Conservation (phyloP, 1,140 invertebrate species). For the Chymomyza costata region DNA sequence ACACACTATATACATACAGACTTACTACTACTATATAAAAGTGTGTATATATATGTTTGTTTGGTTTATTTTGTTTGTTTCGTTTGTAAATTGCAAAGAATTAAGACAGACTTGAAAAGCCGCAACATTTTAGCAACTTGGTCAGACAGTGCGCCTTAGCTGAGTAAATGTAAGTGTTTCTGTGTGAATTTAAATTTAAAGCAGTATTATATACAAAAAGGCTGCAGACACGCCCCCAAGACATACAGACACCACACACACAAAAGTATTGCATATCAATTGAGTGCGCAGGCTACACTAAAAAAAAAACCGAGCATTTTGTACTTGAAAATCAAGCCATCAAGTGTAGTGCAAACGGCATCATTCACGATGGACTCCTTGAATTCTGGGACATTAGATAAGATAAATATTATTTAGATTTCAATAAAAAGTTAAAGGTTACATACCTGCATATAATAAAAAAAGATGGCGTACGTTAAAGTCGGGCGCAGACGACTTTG, state of each 20-base stretch:
- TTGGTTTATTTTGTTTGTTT: slow-evolving; percentile 24
- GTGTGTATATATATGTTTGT: slow-evolving; percentile 7
- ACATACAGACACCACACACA: slow-evolving; percentile 8
- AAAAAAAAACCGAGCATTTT: too few relatives aligned
- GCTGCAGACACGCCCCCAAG: slow-evolving; percentile 5
- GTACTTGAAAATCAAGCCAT: too few relatives aligned
- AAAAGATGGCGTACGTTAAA: too few relatives aligned
- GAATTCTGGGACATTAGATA: too few relatives aligned
- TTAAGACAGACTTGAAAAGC: slow-evolving; percentile 28
- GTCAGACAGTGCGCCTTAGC: not conserved
- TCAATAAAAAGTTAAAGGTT: too few relatives aligned
- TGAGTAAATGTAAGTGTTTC: not conserved
- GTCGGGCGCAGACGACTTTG: too few relatives aligned
- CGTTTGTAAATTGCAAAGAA: slow-evolving; percentile 24
- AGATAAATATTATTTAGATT: too few relatives aligned
- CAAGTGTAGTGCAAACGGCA: too few relatives aligned
- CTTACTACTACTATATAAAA: slow-evolving; percentile 1
- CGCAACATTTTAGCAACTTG: slow-evolving; percentile 40
- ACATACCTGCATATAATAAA: too few relatives aligned
- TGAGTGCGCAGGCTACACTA: too few relatives aligned
- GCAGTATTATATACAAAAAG: slow-evolving; percentile 33
- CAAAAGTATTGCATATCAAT: slow-evolving; percentile 47
- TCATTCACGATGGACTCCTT: slow-evolving; percentile 1
- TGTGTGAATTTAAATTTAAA: slow-evolving; percentile 35
- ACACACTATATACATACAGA: slow-evolving; percentile 5